These are phyloP conservation scores for Drosophila gunungcola DNA, from an alignment of 1,140 invertebrate genomes.

Conservation along the genomic window DNA sequence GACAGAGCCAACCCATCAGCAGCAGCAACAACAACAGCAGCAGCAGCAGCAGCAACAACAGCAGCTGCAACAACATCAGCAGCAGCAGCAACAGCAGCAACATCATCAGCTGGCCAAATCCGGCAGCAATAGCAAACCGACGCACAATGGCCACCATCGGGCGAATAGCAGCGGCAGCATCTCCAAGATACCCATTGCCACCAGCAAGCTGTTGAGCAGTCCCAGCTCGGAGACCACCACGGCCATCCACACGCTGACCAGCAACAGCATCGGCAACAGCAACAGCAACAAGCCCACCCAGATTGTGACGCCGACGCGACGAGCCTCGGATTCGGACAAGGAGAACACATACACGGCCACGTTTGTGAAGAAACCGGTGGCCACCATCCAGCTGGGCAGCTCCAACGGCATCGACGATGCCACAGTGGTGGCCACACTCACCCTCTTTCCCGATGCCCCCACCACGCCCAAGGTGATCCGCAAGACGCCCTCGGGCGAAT, in stretches of 20 bases:
- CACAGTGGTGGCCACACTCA: conserved; percentile 70
- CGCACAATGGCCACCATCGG: conserved; percentile 52
- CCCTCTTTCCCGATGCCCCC: conserved; percentile 86
- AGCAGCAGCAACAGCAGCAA: conserved; percentile 14
- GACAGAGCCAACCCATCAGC: conserved; percentile 17
- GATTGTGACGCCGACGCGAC: conserved; percentile 71
- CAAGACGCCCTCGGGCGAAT: conserved; percentile 74
- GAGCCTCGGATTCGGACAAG: conserved; percentile 79
- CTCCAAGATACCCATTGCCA: conserved; percentile 59
- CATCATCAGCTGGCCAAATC: conserved; percentile 11
- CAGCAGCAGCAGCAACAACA: conserved; percentile 8
- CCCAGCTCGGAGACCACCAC: conserved; percentile 46
- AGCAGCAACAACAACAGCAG: conserved; percentile 22
- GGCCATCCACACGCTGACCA: conserved; percentile 59
- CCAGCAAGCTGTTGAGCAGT: conserved; percentile 43
- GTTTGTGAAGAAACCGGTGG: conserved; percentile 67
- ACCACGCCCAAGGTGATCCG: conserved; percentile 87
- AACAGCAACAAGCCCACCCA: conserved; percentile 54
- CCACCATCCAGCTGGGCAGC: conserved; percentile 63
- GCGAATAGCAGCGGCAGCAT: conserved; percentile 45
- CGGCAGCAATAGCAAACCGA: conserved; percentile 14
- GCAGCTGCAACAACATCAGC: not conserved
- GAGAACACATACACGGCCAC: conserved; percentile 80
- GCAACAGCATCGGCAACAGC: not conserved
- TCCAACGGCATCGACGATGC: conserved; percentile 59